These are phyloP conservation scores for Catharus fuscescens DNA, from an alignment of 2,113 vertebrate genomes.

Conservation along the genomic window DNA sequence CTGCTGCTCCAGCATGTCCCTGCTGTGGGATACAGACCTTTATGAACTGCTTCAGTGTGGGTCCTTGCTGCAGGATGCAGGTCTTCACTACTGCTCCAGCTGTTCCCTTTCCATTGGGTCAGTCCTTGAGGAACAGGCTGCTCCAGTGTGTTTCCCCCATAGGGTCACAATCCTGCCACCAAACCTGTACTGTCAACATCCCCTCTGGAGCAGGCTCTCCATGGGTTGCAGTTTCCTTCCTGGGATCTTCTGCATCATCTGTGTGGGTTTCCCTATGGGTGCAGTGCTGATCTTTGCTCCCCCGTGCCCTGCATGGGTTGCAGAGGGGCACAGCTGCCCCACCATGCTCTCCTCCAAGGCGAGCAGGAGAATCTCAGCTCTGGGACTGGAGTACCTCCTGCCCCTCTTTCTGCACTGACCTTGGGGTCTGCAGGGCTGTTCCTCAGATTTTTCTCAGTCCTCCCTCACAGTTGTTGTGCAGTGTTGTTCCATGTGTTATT, in stretches of 20 bases:
- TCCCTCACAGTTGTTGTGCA: neutral
- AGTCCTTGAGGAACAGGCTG: neutral
- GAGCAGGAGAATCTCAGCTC: neutral
- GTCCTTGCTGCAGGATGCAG: neutral
- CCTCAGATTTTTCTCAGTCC: neutral
- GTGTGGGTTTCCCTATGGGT: rapidly evolving
- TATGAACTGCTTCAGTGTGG: neutral
- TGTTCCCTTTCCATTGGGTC: neutral
- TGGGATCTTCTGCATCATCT: neutral
- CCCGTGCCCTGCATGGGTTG: neutral
- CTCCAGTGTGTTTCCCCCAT: rapidly evolving
- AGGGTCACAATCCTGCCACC: neutral
- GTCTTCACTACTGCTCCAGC: neutral
- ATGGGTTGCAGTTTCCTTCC: neutral
- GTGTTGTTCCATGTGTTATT: rapidly evolving
- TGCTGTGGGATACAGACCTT: neutral
- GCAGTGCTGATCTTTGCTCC: neutral
- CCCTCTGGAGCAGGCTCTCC: neutral
- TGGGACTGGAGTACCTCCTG: neutral
- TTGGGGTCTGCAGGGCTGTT: neutral
- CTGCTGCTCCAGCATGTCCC: rapidly evolving
- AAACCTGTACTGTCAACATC: neutral
- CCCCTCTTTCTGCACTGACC: neutral
- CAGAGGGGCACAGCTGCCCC: neutral
- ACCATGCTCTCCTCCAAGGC: neutral